A percentile compares a stretch with the other conserved stretches of the same genome.
These are phyloP conservation scores for Caerostris extrusa DNA, from an alignment of 1,140 invertebrate genomes.

Conservation along the genomic window DNA sequence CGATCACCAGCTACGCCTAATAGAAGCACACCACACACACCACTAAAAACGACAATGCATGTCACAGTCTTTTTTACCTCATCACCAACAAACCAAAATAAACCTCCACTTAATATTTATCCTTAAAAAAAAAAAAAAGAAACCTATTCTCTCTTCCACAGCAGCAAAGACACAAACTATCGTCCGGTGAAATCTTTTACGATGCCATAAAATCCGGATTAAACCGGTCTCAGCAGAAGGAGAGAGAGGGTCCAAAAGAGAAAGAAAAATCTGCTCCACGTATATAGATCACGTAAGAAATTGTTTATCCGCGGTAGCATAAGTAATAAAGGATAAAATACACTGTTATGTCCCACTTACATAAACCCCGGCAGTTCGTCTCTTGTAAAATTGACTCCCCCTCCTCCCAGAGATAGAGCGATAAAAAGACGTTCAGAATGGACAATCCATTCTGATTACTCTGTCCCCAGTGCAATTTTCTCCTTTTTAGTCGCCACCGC, in stretches of 20 bases:
- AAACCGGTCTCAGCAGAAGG: slow-evolving; percentile 26
- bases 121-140: neutral
- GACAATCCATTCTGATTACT: slow-evolving; percentile 76
- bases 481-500: slow-evolving; percentile 57
- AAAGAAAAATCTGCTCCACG: slow-evolving; percentile 72
- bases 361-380: slow-evolving; percentile 77
- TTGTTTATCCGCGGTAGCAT: slow-evolving; percentile 74
- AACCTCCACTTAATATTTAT: slow-evolving; percentile 41
- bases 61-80: neutral
- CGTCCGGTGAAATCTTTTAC: slow-evolving; percentile 55
- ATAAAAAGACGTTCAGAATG: slow-evolving; percentile 75
- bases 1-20: no score
- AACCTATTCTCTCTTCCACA: neutral
- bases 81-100: neutral
- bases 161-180: neutral
- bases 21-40: no score
- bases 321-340: slow-evolving; percentile 77
- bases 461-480: slow-evolving; percentile 45
- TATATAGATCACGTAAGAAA: slow-evolving; percentile 75
- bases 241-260: neutral
- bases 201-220: slow-evolving; percentile 69
- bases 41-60: neutral
- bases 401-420: slow-evolving; percentile 45
- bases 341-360: slow-evolving; percentile 77
- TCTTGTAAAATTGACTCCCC: slow-evolving; percentile 72